Percentiles rank a stretch among this genome's conserved stretches.
Conservation (phyloP, 2,888 invertebrate species). For the Sepioteuthis lessoniana region DNA sequence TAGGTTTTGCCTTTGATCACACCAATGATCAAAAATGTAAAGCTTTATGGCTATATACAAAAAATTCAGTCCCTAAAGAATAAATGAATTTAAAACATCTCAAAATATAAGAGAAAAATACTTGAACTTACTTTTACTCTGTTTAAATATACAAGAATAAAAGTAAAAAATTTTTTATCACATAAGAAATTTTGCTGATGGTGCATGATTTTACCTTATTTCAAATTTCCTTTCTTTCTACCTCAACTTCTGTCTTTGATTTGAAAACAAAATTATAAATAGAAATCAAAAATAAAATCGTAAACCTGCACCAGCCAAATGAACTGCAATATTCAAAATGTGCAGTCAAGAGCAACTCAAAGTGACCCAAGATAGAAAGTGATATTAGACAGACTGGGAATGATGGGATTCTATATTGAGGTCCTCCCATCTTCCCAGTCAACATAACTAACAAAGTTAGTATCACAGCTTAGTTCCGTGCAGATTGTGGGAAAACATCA, state of each 20-base stretch:
- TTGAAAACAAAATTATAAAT: not conserved
- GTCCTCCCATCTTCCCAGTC: not conserved
- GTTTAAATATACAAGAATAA: not conserved
- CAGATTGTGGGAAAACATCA: not conserved
- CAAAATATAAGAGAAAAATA: not conserved
- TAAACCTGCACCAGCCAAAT: not conserved
- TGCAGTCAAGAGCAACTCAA: too few relatives aligned
- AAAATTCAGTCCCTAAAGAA: not conserved
- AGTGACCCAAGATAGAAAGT: too few relatives aligned
- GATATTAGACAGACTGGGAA: too few relatives aligned
- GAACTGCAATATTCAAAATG: too few relatives aligned
- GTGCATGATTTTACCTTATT: too few relatives aligned
- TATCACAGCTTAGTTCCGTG: constrained; percentile 8
- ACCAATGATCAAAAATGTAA: not conserved
- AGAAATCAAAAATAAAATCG: not conserved
- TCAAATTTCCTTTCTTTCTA: too few relatives aligned
- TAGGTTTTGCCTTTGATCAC: not conserved
- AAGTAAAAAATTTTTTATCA: too few relatives aligned
- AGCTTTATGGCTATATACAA: not conserved
- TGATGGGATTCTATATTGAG: too few relatives aligned
- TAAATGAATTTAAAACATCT: not conserved
- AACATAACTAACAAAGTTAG: not conserved
- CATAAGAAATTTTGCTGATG: too few relatives aligned
- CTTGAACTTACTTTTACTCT: not conserved
- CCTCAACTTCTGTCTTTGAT: too few relatives aligned